Evolutionary conservation across 2,888 invertebrate genomes (phyloP).

Genomic region (Craniophora ligustri): DNA sequence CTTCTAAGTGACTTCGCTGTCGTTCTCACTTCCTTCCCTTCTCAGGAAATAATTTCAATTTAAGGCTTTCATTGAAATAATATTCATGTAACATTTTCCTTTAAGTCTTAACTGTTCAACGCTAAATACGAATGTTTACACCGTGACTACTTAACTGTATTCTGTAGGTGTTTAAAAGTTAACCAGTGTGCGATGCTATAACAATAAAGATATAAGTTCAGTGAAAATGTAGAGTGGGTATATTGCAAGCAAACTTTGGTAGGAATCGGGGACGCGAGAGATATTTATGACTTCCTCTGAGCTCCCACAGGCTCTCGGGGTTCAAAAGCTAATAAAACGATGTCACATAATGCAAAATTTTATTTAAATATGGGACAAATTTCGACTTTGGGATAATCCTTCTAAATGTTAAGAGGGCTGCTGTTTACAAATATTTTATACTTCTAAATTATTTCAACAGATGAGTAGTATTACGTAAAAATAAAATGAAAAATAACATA

Average conservation of each 20-base stretch:
- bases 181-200: slow-evolving; percentile 52
- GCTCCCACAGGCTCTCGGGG: slow-evolving; percentile 72
- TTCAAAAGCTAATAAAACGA: slow-evolving; percentile 81
- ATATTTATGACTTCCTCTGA: slow-evolving; percentile 81
- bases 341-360: slow-evolving; percentile 74
- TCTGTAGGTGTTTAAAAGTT: slow-evolving; percentile 56
- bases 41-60: slow-evolving; percentile 78
- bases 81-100: slow-evolving; percentile 65
- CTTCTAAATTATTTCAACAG: slow-evolving; percentile 4
- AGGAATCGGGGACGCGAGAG: slow-evolving; percentile 76
- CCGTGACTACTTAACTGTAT: slow-evolving; percentile 35
- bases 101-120: slow-evolving; percentile 42
- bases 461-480: not conserved
- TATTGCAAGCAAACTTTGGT: slow-evolving; percentile 75
- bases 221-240: slow-evolving; percentile 60
- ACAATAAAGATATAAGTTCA: slow-evolving; percentile 61
- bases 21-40: slow-evolving; percentile 80
- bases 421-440: slow-evolving; percentile 16
- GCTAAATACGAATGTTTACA: slow-evolving; percentile 46
- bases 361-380: slow-evolving; percentile 63
- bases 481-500: too few species aligned
- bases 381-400: slow-evolving; percentile 55
- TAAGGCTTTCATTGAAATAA: slow-evolving; percentile 72
- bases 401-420: slow-evolving; percentile 28
- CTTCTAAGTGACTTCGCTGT: slow-evolving; percentile 79